Base-by-base conservation (phyloP, 2,113 vertebrate genomes). In the Lophochroa leadbeateri region DNA sequence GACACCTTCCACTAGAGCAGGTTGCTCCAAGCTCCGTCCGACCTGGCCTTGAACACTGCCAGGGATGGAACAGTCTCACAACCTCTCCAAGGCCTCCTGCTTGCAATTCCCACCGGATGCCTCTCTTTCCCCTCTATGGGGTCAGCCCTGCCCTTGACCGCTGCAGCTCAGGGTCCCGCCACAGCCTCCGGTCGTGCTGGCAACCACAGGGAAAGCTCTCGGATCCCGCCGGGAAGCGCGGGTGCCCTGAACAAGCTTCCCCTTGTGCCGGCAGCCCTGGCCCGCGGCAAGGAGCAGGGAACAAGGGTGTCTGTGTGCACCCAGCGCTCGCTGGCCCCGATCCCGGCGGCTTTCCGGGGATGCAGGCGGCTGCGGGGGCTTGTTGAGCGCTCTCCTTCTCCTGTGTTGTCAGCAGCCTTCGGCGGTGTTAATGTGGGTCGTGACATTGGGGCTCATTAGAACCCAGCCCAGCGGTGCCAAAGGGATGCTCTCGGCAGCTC, bases 391-490 rank as follows among this genome's bases (percentile, higher is more conserved):
- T 61, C 17, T 7, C 10, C 10, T 39, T 31, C 5, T 24, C 0
- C 4, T 7, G 41, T 78, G 78, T 55, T 75, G 25, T 85, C 44
- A 90, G 64, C 61, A 70, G 76, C 77, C 95, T 90, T 86, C 10
- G 63, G 86, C 76, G 80, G 71, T 25, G 63, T 96, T 93, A 88
- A 94, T 97, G 91, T 64, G 89, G 94, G 94, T 92, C 93, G 13
- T 79, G 94, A 90, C 95, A 92, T 86, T 70, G 8, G 71, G 84
- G 87, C 83, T 97, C 79, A 16, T 74, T 88, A 91, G 84, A 84
- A 67, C 72, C 78, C 49, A 28, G 86, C 63, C 39, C 52, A 63
- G 31, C 12, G 17, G 47, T 8, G 19, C 88, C 10, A 61, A 64
- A 81, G 90, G 55, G 93, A 85, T 20, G 82, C 82, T 92, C 60